Evolutionary conservation across 2,888 invertebrate genomes (phyloP).

Genomic region (Acanthosepion esculentum): DNA sequence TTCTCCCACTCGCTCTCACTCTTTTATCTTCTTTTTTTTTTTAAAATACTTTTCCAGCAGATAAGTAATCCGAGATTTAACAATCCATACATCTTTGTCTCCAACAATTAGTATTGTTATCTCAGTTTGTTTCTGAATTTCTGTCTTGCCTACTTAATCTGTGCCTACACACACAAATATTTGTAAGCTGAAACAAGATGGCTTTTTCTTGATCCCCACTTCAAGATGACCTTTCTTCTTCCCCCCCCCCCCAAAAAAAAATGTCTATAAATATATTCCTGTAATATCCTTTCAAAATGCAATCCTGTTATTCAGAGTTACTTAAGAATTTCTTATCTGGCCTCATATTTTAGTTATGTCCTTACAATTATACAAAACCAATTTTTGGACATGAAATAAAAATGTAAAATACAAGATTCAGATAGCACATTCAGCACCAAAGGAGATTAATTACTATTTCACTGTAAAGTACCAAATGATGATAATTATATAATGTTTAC

Average conservation of each 20-base stretch:
- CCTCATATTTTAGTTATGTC: not conserved
- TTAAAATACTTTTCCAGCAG: not conserved
- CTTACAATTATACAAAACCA: not conserved
- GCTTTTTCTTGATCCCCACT: not conserved
- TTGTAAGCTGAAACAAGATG: not conserved
- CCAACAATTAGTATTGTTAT: conserved; percentile 4
- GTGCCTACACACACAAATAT: too few relatives aligned
- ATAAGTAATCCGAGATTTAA: not conserved
- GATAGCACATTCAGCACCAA: too few relatives aligned
- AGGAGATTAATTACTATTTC: too few relatives aligned
- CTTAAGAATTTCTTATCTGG: not conserved
- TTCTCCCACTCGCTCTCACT: not conserved
- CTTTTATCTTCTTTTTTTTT: not conserved
- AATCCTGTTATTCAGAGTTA: not conserved
- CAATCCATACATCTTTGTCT: not conserved
- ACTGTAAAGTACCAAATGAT: too few relatives aligned
- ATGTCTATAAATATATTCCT: not conserved
- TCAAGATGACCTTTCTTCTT: not conserved
- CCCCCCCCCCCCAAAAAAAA: not conserved
- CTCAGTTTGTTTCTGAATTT: too few relatives aligned
- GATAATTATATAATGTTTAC: too few relatives aligned
- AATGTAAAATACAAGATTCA: too few relatives aligned
- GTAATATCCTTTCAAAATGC: not conserved
- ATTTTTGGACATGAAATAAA: too few relatives aligned
- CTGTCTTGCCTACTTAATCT: too few relatives aligned